A percentile compares a stretch with the other conserved stretches of the same genome.
phyloP scores from a whole-genome alignment of 2,888 invertebrate genomes.

The Agrochola macilenta region DNA sequence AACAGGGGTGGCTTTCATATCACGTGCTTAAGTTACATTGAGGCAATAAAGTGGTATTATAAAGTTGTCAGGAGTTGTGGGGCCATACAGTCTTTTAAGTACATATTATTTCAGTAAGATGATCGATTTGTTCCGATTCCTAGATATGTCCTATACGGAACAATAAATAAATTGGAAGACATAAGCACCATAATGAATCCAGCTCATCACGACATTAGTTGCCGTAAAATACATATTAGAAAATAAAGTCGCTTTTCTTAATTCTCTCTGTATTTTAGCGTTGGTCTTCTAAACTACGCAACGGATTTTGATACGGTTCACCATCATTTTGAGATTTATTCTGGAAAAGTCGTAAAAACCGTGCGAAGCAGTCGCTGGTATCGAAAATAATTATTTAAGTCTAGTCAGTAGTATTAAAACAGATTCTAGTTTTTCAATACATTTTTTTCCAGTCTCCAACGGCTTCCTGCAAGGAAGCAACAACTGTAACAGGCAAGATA shows the following conservation, averaged over 20 bases:
- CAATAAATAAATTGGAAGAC: not conserved
- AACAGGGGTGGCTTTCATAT: constrained; percentile 46
- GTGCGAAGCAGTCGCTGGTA: not conserved
- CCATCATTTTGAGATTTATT: not conserved
- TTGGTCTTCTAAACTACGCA: not conserved
- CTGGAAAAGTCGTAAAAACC: not conserved
- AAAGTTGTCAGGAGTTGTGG: constrained; percentile 17
- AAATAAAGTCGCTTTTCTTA: too few species aligned
- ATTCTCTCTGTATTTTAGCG: not conserved
- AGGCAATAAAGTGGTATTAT: constrained; percentile 39
- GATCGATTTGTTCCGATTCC: not conserved
- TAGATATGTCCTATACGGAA: not conserved
- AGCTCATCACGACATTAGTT: not conserved
- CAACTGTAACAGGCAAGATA: constrained; percentile 1
- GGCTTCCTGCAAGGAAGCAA: not conserved
- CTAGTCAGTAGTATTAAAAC: too few species aligned
- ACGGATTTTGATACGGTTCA: not conserved
- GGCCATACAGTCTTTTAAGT: not conserved
- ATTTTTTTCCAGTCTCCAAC: too few species aligned
- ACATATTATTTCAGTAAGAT: not conserved
- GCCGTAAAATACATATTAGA: not conserved
- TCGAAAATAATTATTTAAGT: not conserved
- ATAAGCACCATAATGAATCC: not conserved
- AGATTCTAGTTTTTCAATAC: not conserved
- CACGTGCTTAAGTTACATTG: constrained; percentile 37